Percentiles rank a stretch among this genome's conserved stretches.
These are phyloP conservation scores for Troides aeacus DNA, from an alignment of 2,888 invertebrate genomes.

Conservation along the genomic window DNA sequence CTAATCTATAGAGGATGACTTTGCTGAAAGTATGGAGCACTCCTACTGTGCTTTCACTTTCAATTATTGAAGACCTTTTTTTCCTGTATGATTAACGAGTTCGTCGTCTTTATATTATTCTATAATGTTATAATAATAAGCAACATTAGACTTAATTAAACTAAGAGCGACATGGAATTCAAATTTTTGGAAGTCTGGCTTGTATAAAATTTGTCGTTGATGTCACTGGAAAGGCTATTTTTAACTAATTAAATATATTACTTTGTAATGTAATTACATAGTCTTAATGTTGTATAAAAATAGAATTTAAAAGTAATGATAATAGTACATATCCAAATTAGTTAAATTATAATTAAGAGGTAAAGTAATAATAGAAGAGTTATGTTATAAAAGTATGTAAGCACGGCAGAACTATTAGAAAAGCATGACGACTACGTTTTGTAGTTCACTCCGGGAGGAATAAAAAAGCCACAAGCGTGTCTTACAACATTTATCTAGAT, in stretches of 20 bases:
- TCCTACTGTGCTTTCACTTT: constrained; percentile 60
- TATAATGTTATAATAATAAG: background rate
- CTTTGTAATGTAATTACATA: no score
- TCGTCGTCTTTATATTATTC: constrained; percentile 30
- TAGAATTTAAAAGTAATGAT: no score
- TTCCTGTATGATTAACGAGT: constrained; percentile 66
- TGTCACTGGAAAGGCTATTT: no score
- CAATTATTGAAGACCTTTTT: constrained; percentile 70
- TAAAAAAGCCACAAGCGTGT: constrained; percentile 70
- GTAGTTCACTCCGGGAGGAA: constrained; percentile 49
- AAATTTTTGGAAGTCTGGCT: no score
- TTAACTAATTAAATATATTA: no score
- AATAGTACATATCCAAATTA: no score
- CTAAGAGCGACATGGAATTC: no score
- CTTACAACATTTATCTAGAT: constrained; percentile 72
- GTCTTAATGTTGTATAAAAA: no score
- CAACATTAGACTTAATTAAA: background rate
- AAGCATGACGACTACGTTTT: constrained; percentile 38
- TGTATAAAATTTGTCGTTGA: no score
- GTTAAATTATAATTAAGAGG: no score
- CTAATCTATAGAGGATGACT: constrained; percentile 71
- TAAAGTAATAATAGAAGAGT: no score
- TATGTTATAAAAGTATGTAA: background rate
- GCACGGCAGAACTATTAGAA: constrained; percentile 21
- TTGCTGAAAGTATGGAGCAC: constrained; percentile 57